Evolutionary conservation across 2,113 vertebrate species (phyloP).

Genomic region (Pangasianodon gigas): DNA sequence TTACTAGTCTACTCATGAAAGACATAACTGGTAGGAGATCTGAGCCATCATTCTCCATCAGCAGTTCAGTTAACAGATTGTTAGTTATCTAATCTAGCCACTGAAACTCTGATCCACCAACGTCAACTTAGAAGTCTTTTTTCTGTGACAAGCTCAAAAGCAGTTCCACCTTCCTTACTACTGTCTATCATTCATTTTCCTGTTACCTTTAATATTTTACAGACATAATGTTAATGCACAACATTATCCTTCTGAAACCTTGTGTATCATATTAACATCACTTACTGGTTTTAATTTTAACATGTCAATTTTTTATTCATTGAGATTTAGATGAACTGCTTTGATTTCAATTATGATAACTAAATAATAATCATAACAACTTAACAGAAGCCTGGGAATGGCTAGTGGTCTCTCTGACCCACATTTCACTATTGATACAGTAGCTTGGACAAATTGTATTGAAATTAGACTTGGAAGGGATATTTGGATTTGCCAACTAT

Average conservation of each 20-base stretch:
- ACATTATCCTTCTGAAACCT: neutral
- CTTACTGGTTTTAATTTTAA: neutral
- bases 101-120: too few species aligned
- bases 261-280: neutral
- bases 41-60: too few species aligned
- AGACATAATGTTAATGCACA: too few species aligned
- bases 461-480: neutral
- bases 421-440: neutral
- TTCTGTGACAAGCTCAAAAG: too few species aligned
- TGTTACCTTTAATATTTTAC: too few species aligned
- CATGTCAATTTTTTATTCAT: neutral
- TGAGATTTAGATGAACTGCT: neutral
- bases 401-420: neutral
- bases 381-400: neutral
- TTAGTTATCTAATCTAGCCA: too few species aligned
- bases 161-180: too few species aligned
- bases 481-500: neutral
- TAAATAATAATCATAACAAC: neutral
- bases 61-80: too few species aligned
- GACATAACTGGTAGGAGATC: neutral
- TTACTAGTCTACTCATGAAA: neutral
- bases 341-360: neutral
- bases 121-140: too few species aligned
- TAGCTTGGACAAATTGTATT: neutral
- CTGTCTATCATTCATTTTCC: too few species aligned